phyloP scores from a whole-genome alignment of 2,888 invertebrate species.

The Cephus spinipes region DNA sequence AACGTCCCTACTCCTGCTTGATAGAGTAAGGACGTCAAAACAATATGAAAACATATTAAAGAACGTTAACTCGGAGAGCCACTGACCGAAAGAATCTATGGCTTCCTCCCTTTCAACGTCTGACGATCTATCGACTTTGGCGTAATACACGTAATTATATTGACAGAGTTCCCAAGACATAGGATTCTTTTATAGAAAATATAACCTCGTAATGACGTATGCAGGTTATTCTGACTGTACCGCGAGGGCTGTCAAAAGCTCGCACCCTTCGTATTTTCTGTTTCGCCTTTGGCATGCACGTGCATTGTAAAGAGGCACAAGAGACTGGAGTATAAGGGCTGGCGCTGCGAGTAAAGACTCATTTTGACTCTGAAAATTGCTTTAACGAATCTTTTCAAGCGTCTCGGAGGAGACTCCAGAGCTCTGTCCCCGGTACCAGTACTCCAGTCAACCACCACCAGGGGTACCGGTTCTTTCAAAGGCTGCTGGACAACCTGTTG shows the following conservation, averaged over 20 bases:
- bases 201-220: not conserved
- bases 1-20: not conserved
- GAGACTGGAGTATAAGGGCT: not conserved
- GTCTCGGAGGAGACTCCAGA: not conserved
- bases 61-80: not conserved
- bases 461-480: not conserved
- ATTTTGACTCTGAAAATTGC: not conserved
- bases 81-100: not conserved
- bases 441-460: not conserved
- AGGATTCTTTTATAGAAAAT: not conserved
- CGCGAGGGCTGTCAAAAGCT: not conserved
- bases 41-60: not conserved
- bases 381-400: not conserved
- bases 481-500: constrained; percentile 19
- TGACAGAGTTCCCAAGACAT: not conserved
- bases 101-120: not conserved
- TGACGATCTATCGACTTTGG: not conserved
- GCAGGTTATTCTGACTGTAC: not conserved
- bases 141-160: not conserved
- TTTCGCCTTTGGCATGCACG: not conserved
- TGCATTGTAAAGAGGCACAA: not conserved
- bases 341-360: not conserved
- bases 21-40: not conserved
- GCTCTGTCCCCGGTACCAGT: not conserved
- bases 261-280: not conserved